Base-by-base conservation (phyloP, 2,888 invertebrate genomes). In the Scotopteryx bipunctaria region DNA sequence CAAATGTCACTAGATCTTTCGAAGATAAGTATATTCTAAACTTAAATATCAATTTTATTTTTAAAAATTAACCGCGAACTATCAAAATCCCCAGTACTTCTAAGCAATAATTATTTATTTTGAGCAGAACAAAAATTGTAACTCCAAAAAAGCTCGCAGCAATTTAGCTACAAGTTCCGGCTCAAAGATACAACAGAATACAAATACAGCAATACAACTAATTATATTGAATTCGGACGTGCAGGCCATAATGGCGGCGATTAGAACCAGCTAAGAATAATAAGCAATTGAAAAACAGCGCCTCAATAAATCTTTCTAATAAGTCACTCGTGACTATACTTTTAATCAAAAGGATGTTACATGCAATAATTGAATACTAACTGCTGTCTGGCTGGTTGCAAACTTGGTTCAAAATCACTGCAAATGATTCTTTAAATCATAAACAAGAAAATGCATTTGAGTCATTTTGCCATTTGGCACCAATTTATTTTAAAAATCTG, bases 291-390 rank as follows among this genome's bases (percentile, higher is more conserved):
- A 44, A 47, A 50, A 46, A 35, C 46, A 36, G 37, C 36, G 55
- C 32, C 15, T 31, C 43, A 11, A 57, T 57, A 57, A 55, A 55
- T 57, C 51, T 54, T 42, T 51, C 38, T 57, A 59, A 59, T 59
- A 52, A 53, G 23, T 23, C 21, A 31, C 9, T 21, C 57, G 57
- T 57, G 59, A 52, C 43, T n/a, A 16, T 51, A 46, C 33, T 58
- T n/a, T 27, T 17, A 49, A 49, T 13, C 9, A 46, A 33, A 19
- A 38, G 52, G 52, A 52, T 52, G 37, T 45, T 3, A 25, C 32
- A 38, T 32, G 17, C 45, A 8, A 21, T 35, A 35, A 33, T 21
- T 38, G 45, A 51, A 51, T 51, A 51, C 35, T 45, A 51, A 51
- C 14, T 13, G 2, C 9, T n/a, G 25, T 21, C 40, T 42, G 13